These are phyloP conservation scores for Ailuropoda melanoleuca DNA, from an alignment of 2,113 vertebrate species.

Conservation along the genomic window DNA sequence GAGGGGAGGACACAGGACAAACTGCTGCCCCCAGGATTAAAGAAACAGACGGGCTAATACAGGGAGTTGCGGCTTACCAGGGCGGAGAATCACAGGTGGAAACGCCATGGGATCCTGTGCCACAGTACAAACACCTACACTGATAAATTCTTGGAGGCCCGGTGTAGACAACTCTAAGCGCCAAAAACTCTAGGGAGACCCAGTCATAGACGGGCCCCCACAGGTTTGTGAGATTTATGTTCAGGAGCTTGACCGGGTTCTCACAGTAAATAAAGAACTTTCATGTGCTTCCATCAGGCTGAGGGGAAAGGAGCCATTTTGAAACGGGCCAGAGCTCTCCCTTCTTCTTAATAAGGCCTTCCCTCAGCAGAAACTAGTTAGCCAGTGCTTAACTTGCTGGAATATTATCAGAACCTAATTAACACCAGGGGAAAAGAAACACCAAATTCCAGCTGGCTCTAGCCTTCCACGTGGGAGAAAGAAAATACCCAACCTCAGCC, in stretches of 20 bases:
- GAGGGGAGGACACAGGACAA: background rate
- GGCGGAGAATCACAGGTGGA: accelerated
- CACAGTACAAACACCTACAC: background rate
- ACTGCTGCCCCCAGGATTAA: accelerated
- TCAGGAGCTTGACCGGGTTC: background rate
- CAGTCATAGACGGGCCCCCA: too few relatives aligned
- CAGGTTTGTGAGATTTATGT: background rate
- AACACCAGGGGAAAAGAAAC: background rate
- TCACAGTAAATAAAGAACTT: background rate
- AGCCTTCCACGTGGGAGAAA: background rate
- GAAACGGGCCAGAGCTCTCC: background rate
- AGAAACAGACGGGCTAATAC: background rate
- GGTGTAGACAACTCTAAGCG: background rate
- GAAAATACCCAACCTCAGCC: background rate
- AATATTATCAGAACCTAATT: background rate
- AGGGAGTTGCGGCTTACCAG: background rate
- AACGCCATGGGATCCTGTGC: background rate
- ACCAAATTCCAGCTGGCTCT: background rate
- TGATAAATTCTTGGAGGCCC: background rate
- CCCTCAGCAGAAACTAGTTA: background rate
- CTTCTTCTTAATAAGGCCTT: background rate
- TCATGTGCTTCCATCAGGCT: background rate
- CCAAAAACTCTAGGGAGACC: background rate
- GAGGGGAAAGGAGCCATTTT: background rate
- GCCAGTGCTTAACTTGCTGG: background rate